A percentile compares a stretch with the other conserved stretches of the same genome.
Conservation (phyloP, 2,797 vertebrate genomes). For the Urophycis tenuis region DNA sequence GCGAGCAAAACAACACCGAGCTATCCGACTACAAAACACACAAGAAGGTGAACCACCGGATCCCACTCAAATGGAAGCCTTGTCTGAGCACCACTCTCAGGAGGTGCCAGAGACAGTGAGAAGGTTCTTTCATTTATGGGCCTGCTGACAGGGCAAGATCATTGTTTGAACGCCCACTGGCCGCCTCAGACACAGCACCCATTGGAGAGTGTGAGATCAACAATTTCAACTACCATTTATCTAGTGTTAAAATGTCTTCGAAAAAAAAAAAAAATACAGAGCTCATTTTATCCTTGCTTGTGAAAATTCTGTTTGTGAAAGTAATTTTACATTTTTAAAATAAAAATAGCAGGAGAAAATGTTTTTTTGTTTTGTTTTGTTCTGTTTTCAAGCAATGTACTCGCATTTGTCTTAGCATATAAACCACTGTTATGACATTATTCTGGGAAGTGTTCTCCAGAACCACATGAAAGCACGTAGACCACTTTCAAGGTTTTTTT, state of each 20-base stretch:
- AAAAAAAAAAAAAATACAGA: background rate
- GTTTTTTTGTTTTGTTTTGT: too few species aligned
- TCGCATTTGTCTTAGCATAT: too few species aligned
- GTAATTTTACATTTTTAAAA: too few species aligned
- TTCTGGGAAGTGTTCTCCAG: background rate
- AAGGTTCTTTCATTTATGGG: background rate
- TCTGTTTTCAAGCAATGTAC: too few species aligned
- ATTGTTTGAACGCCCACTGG: too few species aligned
- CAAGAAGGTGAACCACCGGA: background rate
- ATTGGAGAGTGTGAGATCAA: background rate
- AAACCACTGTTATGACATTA: too few species aligned
- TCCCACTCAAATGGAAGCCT: background rate
- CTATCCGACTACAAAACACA: background rate
- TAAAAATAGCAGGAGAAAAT: too few species aligned
- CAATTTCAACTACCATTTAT: background rate
- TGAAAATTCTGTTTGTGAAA: background rate
- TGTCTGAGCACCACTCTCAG: background rate
- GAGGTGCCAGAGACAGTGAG: background rate
- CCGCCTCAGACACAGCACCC: too few species aligned
- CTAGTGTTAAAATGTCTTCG: background rate
- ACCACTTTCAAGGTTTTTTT: background rate
- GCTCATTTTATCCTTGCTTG: background rate
- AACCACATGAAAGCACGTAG: background rate
- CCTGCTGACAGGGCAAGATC: background rate
- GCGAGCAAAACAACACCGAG: background rate